phyloP scores from a whole-genome alignment of 2,888 invertebrate genomes.

The Conomelus anceps region DNA sequence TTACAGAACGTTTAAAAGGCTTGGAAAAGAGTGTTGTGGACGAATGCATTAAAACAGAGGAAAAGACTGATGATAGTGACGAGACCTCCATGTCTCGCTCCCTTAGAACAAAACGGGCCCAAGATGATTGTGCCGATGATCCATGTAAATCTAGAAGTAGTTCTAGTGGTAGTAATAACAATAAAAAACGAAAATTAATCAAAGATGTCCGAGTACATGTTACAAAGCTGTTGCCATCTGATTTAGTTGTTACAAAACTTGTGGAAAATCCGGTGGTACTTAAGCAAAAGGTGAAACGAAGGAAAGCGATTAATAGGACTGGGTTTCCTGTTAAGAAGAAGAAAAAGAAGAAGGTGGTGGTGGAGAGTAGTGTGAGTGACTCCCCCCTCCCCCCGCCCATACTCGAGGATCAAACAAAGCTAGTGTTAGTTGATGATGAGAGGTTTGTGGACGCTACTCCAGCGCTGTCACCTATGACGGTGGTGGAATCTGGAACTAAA shows the following conservation, averaged over 20 bases:
- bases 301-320: constrained; percentile 76
- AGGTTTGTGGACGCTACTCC: constrained; percentile 24
- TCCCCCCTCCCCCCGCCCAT: constrained; percentile 22
- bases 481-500: no score
- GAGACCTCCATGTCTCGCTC: not conserved
- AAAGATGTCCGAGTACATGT: constrained; percentile 38
- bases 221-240: constrained; percentile 36
- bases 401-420: constrained; percentile 28
- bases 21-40: constrained; percentile 11
- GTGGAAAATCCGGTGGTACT: constrained; percentile 28
- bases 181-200: constrained; percentile 30
- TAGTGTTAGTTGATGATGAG: not conserved
- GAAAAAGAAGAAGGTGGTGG: constrained; percentile 62
- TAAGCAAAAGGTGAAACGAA: constrained; percentile 51
- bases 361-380: no score
- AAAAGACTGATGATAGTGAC: not conserved
- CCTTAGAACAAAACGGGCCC: constrained; percentile 20
- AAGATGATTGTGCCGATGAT: not conserved
- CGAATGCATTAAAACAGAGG: not conserved
- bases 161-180: constrained; percentile 10
- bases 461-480: constrained; percentile 22
- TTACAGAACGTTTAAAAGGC: constrained; percentile 28
- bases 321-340: constrained; percentile 80
- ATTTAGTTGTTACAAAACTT: constrained; percentile 29
- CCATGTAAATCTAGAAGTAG: no score